Base-by-base conservation (phyloP, 2,888 invertebrate species). In the Chalcosyrphus nemorum region DNA sequence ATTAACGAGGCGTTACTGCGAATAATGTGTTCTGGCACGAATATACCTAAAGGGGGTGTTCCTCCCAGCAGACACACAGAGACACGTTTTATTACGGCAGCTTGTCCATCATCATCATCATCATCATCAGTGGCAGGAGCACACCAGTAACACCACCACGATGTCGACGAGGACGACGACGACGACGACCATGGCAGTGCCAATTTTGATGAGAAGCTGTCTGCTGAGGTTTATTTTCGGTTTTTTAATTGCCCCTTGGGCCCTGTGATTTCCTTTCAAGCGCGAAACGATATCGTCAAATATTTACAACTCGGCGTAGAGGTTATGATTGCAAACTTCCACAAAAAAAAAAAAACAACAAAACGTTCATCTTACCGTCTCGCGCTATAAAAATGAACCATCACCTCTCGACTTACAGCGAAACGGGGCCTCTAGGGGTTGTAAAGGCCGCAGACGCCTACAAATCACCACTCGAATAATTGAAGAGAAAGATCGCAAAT, bases 1-100 rank as follows among this genome's bases (percentile, higher is more conserved):
- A 84, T 84, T 84, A 84, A 84, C 84, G 59, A 84, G 84, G 74
- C 80, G 84, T 80, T 84, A 75, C 84, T 74, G 84, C 84, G 84
- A 84, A 78, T 84, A 80, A 84, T 78, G 75, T 75, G 80, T 84
- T 80, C 80, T 84, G 74, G 80, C 84, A 84, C 84, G 84, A 78
- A 80, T 70, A 80, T 80, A 68, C 80, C 78, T 80, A 50, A 80
- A 84, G 80, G 80, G 70, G 80, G 63, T 80, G 80, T 80, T 59
- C 41, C 74, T 70, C 84, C 52, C 84, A 77, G 61, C 84, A 77
- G 61, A 38, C 52, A 32, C 66, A 35, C 74, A 84, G 70, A 70
- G 80, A 80, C 78, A 74, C 72, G 70, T 80, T 84, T 72, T 72
- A 84, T 74, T 70, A 70, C 68, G 47, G 74, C 74, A 84, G 80